Conservation (phyloP, 1,140 invertebrate species). For the Tenebrio molitor region DNA sequence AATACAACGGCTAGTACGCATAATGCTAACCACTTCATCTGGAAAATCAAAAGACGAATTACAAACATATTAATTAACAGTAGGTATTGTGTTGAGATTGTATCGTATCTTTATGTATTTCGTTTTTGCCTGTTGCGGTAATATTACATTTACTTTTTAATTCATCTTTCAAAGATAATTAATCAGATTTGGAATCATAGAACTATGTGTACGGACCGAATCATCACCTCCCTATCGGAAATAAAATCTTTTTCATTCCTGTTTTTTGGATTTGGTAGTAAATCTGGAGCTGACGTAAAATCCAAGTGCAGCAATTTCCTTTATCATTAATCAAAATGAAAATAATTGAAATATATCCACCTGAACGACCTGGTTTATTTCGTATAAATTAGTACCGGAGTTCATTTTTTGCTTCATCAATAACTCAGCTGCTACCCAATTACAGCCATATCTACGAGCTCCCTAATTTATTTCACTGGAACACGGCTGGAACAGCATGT, state of each 20-base stretch:
- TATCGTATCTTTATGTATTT: not conserved
- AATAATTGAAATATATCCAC: conserved; percentile 33
- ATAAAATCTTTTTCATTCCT: not conserved
- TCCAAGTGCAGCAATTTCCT: conserved; percentile 26
- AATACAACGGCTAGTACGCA: conserved; percentile 67
- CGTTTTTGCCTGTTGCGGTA: too few relatives aligned
- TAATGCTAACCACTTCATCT: conserved; percentile 67
- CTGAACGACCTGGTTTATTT: conserved; percentile 14
- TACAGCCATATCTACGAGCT: conserved; percentile 32
- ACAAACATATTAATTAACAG: conserved; percentile 23
- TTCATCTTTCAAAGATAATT: not conserved
- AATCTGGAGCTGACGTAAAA: too few relatives aligned
- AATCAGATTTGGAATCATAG: not conserved
- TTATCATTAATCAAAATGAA: conserved; percentile 25
- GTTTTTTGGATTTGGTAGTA: not conserved
- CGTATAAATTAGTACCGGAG: conserved; percentile 26
- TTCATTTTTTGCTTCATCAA: conserved; percentile 37
- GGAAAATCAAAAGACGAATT: conserved; percentile 51
- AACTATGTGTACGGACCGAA: not conserved
- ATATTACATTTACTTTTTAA: too few relatives aligned
- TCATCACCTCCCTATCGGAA: not conserved
- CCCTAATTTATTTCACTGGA: conserved; percentile 32
- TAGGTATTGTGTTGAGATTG: not conserved
- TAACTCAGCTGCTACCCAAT: conserved; percentile 36
- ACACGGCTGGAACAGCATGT: conserved; percentile 30